A percentile compares a stretch with the other conserved stretches of the same genome.
Evolutionary conservation across 2,888 invertebrate species (phyloP).

Genomic region (Cheilosia soror): DNA sequence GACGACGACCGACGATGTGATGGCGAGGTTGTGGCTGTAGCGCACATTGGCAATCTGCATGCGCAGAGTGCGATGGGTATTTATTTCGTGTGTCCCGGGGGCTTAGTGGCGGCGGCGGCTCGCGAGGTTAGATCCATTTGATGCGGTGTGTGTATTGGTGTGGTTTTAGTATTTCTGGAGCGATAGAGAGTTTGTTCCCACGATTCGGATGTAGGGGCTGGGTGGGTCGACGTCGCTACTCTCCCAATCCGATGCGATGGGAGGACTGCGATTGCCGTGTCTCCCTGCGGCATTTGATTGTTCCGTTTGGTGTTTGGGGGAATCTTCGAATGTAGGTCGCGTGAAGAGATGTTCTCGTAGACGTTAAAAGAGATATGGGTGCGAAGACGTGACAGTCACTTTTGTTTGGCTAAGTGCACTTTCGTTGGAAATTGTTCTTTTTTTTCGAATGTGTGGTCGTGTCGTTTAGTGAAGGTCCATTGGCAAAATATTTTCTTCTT

Average conservation of each 20-base stretch:
- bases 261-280: constrained; percentile 70
- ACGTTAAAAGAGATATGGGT: constrained; percentile 64
- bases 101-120: constrained; percentile 46
- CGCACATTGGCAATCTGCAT: constrained; percentile 63
- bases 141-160: constrained; percentile 58
- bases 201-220: constrained; percentile 65
- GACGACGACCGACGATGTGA: no score
- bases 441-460: constrained; percentile 37
- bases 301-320: constrained; percentile 51
- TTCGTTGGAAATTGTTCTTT: constrained; percentile 45
- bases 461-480: constrained; percentile 13
- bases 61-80: constrained; percentile 63
- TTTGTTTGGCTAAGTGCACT: constrained; percentile 51
- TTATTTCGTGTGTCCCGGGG: constrained; percentile 66
- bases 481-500: neutral
- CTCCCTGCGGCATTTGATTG: constrained; percentile 72
- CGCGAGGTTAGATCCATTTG: constrained; percentile 67
- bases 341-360: constrained; percentile 48
- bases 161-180: constrained; percentile 69
- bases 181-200: constrained; percentile 71
- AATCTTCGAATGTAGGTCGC: constrained; percentile 67
- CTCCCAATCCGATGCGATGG: constrained; percentile 32
- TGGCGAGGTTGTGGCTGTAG: constrained; percentile 32
- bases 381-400: constrained; percentile 64
- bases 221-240: constrained; percentile 51